phyloP scores from a whole-genome alignment of 1,140 invertebrate genomes.

The Drosophila malerkotliana region DNA sequence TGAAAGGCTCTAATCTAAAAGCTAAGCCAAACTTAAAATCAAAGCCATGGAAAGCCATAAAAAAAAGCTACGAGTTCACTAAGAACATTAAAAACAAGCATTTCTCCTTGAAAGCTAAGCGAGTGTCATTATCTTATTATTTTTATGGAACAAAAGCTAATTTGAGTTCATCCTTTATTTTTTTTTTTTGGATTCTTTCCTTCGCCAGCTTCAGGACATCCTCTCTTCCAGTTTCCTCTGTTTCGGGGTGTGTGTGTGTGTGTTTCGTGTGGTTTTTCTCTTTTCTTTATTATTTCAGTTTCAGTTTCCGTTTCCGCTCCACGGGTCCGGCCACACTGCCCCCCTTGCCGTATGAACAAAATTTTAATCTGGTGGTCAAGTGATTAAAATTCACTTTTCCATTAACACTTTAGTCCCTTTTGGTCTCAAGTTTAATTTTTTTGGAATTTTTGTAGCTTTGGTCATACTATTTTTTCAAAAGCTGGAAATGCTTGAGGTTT shows the following conservation, averaged over 20 bases:
- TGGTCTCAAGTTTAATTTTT: conserved; percentile 7
- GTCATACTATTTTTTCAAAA: not conserved
- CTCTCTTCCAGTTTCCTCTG: not conserved
- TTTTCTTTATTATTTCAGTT: not conserved
- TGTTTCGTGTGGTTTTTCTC: not conserved
- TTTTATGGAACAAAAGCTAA: conserved; percentile 1
- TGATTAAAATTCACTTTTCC: conserved; percentile 66
- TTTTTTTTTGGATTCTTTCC: conserved; percentile 5
- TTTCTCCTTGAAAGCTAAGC: conserved; percentile 21
- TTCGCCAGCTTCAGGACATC: not conserved
- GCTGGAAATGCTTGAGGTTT: conserved; percentile 12
- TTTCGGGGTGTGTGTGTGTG: too few species aligned
- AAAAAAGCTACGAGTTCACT: not conserved
- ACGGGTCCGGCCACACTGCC: conserved; percentile 72
- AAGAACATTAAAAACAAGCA: conserved; percentile 10
- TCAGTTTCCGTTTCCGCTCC: conserved; percentile 8
- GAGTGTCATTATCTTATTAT: not conserved
- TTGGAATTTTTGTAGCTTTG: not conserved
- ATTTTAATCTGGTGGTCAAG: conserved; percentile 84
- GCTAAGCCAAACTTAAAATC: conserved; percentile 22
- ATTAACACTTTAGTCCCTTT: conserved; percentile 12
- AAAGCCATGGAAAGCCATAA: conserved; percentile 12
- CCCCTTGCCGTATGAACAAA: conserved; percentile 77
- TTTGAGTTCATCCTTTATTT: not conserved
- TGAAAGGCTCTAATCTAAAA: conserved; percentile 22